Base-by-base conservation (phyloP, 2,113 vertebrate species). In the Jaculus jaculus region DNA sequence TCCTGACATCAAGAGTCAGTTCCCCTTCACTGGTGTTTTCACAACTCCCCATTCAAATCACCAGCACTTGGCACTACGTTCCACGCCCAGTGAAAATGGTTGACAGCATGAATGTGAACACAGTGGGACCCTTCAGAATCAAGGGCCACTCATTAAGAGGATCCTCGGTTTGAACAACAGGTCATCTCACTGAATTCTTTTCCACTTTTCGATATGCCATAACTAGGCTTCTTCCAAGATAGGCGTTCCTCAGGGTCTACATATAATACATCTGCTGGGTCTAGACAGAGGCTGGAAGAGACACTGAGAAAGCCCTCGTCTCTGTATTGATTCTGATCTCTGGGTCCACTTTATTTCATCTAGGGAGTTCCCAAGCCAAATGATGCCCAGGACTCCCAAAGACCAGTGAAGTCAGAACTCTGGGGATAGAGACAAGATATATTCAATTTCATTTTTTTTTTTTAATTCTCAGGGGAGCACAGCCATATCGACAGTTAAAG, bases 1-100 rank as follows among this genome's bases (percentile, higher is more conserved):
- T 65, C 32, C 42, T 79, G 83, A 86, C 83, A 26, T 86, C 74
- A 89, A 91, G 47, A 54, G 47, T 42, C 54, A 60, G 28, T 83
- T 77, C 11, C 47, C 30, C 77, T 78, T 71, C 75, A 51, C 42
- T 37, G 42, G 39, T 47, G 28, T 83, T 69, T 71, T 63, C n/a
- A 92, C 21, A 37, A 58, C 47, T 73, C 26, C 30, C 47, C 2
- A 7, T 75, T 13, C 21, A 90, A 90, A 42, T 58, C 18, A 63
- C 12, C 16, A 51, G 68, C 4, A 18, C 32, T 16, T 54, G 37
- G 26, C n/a, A 23, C 69, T 47, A 34, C 26, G 10, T 32, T 32
- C 42, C n/a, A 6, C 0, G 17, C 5, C 51, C 80, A 88, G 26
- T 69, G 32, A 68, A 75, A 28, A 73, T 18, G 61, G 28, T 66